phyloP scores from a whole-genome alignment of 2,888 invertebrate species.

The Troilus luridus region DNA sequence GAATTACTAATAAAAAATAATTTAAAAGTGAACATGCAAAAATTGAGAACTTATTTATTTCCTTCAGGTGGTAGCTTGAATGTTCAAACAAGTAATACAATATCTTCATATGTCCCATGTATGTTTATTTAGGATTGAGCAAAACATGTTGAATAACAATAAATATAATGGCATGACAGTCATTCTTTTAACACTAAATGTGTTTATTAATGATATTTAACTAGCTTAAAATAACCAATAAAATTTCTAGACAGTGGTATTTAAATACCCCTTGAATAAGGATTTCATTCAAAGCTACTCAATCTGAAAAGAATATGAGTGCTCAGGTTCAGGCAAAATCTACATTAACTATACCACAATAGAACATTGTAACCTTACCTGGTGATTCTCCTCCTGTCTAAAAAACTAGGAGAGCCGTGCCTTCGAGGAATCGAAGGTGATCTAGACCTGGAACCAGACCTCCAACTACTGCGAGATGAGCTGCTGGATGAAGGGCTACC shows the following conservation, averaged over 20 bases:
- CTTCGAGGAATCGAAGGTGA: conserved; percentile 94
- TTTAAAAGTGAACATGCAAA: conserved; percentile 12
- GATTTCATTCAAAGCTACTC: not conserved
- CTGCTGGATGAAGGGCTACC: conserved; percentile 72
- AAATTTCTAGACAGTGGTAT: too few relatives aligned
- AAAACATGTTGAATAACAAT: not conserved
- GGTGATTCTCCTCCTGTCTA: conserved; percentile 93
- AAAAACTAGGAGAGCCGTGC: conserved; percentile 93
- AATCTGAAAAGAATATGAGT: not conserved
- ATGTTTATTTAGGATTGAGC: not conserved
- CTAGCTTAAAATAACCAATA: not conserved
- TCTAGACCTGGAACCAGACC: conserved; percentile 72
- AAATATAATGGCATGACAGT: not conserved
- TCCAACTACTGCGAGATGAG: conserved; percentile 69
- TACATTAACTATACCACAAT: not conserved
- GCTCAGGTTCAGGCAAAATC: not conserved
- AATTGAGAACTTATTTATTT: not conserved
- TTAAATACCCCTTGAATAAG: not conserved
- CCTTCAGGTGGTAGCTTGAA: not conserved
- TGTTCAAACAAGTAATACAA: not conserved
- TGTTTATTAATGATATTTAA: not conserved
- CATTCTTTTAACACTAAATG: too few relatives aligned
- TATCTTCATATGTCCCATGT: not conserved
- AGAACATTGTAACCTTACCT: conserved; percentile 76
- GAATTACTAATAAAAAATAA: not conserved